These are phyloP conservation scores for Fregata magnificens DNA, from an alignment of 2,113 vertebrate genomes.

Conservation along the genomic window DNA sequence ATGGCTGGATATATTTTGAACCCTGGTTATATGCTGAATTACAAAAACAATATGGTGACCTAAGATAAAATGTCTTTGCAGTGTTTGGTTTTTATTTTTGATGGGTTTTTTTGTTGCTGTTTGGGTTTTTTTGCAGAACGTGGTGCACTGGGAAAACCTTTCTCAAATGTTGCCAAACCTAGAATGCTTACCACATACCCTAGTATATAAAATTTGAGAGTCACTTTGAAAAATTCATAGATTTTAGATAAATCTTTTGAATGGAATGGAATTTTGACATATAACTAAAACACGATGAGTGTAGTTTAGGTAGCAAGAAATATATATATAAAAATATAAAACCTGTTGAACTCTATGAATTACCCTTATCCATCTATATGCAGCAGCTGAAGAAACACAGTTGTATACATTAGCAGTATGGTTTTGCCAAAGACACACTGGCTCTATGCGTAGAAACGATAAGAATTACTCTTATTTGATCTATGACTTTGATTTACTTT, in stretches of 20 bases:
- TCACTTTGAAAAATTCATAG: background rate
- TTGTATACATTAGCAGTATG: background rate
- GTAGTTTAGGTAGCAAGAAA: background rate
- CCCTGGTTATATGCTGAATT: background rate
- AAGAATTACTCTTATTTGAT: background rate
- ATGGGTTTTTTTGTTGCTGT: rapidly evolving
- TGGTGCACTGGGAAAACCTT: background rate
- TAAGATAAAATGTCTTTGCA: background rate
- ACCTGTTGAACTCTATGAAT: background rate
- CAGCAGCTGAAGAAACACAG: background rate
- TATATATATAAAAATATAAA: background rate
- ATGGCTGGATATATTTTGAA: background rate
- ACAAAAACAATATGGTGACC: background rate
- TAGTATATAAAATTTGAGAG: background rate
- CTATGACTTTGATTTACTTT: background rate
- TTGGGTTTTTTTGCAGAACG: background rate
- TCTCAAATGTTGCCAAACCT: background rate
- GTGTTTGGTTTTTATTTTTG: background rate
- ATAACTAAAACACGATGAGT: background rate
- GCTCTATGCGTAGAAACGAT: background rate
- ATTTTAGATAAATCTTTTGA: background rate
- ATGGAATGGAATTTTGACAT: background rate
- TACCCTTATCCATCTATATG: background rate
- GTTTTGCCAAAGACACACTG: background rate
- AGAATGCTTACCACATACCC: background rate